Base-by-base conservation (phyloP, 2,797 vertebrate genomes). In the Thunnus albacares region DNA sequence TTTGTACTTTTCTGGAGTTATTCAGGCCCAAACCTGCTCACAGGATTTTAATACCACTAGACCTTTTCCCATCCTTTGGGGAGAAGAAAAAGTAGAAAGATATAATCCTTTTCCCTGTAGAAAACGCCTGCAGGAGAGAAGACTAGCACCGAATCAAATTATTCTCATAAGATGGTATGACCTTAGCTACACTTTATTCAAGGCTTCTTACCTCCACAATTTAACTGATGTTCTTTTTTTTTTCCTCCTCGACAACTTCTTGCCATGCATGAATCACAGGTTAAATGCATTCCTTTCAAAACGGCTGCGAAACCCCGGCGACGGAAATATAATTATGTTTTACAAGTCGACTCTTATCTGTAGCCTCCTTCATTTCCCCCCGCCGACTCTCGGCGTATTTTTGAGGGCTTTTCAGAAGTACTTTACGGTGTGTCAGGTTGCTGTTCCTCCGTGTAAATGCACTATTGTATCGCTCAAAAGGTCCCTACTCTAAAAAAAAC, bases 301-400 rank as follows among this genome's bases (percentile, higher is more conserved):
- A 12, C 58, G 66, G 81, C 90, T 28, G 80, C 81, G 87, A 89
- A 80, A 38, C 83, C 87, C 87, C 81, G 79, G 85, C 86, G 57
- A 93, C 83, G 79, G 91, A 90, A 94, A 95, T 92, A 94, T 95
- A 95, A 95, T 95, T 94, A 94, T 94, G 94, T 94, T 95, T 93
- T 95, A 93, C 93, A 94, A 93, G 90, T 89, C 83, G 77, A 86
- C 89, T 83, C 92, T 95, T 95, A 95, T 95, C 94, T 94, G 83
- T 55, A 81, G 83, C 90, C 92, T 89, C 90, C 90, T 93, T 90
- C 90, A 89, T 86, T 90, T 87, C 85, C 81, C 85, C 81, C 83
- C 62, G 68, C 87, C 55, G 80, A 85, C 90, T 88, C 85, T 66
- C 82, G 1, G 81, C 71, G 89, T 72, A 41, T 88, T 94, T 24